Evolutionary conservation across 2,888 invertebrate genomes (phyloP).

Genomic region (Scaptomyza caliginosa): DNA sequence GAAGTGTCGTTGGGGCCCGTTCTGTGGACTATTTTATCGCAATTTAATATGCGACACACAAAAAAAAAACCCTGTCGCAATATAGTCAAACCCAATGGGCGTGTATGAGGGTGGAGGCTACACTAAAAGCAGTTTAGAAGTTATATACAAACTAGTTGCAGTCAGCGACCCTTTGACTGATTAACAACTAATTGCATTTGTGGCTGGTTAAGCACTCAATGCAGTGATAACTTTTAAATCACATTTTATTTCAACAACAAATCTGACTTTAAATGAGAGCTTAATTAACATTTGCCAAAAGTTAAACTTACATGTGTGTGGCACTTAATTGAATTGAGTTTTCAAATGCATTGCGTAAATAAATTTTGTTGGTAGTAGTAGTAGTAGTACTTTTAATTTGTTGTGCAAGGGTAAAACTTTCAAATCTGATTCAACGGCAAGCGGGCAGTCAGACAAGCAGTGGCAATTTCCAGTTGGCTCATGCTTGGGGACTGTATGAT

Average conservation of each 20-base stretch:
- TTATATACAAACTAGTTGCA: conserved; percentile 7
- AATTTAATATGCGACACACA: conserved; percentile 61
- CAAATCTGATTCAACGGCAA: conserved; percentile 54
- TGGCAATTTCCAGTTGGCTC: conserved; percentile 27
- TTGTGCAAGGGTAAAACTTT: conserved; percentile 57
- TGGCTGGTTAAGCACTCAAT: conserved; percentile 17
- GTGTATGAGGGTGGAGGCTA: conserved; percentile 3
- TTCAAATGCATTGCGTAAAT: conserved; percentile 67
- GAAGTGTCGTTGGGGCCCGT: conserved; percentile 69
- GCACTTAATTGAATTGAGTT: conserved; percentile 63
- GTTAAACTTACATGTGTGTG: conserved; percentile 44
- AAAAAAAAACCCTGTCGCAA: background rate
- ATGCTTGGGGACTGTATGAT: conserved; percentile 16
- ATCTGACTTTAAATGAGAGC: conserved; percentile 45
- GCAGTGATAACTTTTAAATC: conserved; percentile 63
- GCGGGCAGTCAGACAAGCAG: conserved; percentile 15
- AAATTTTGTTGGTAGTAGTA: conserved; percentile 36
- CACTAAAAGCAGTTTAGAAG: background rate
- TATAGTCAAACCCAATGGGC: conserved; percentile 33
- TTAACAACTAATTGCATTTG: conserved; percentile 61
- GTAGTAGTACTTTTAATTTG: conserved; percentile 66
- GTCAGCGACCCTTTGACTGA: conserved; percentile 12
- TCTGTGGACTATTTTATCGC: conserved; percentile 77
- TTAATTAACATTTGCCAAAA: conserved; percentile 51
- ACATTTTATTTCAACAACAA: conserved; percentile 33